These are phyloP conservation scores for Hypotaenidia philippensis DNA, from an alignment of 2,797 vertebrate species.

Conservation along the genomic window DNA sequence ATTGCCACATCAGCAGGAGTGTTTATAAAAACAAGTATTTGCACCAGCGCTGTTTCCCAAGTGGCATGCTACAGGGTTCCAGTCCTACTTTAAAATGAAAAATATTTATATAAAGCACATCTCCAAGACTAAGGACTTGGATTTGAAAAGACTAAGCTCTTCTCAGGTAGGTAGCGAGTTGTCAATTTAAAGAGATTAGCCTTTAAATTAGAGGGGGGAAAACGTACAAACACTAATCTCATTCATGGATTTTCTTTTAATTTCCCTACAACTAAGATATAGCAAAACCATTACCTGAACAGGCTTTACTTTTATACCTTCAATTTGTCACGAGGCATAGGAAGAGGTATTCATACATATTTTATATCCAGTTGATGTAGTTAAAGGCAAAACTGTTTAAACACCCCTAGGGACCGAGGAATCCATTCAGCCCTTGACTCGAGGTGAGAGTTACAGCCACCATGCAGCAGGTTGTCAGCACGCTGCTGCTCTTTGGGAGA, in stretches of 20 bases:
- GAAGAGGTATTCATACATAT: not conserved
- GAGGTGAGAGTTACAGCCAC: slow-evolving; percentile 13
- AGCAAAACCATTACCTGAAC: not conserved
- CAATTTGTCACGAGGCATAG: slow-evolving; percentile 7
- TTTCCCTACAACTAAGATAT: not conserved
- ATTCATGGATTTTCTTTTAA: not conserved
- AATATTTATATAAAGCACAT: not conserved
- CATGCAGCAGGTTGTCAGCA: slow-evolving; percentile 20
- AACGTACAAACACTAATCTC: not conserved
- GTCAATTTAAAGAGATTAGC: not conserved
- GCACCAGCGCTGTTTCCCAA: not conserved
- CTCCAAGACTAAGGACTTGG: not conserved
- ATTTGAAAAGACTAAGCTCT: not conserved
- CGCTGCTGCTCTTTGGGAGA: not conserved
- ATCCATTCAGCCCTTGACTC: slow-evolving; percentile 39
- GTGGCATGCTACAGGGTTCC: not conserved
- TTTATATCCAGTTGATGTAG: slow-evolving; percentile 23
- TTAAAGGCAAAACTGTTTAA: slow-evolving; percentile 39
- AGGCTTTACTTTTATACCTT: not conserved
- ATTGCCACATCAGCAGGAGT: not conserved
- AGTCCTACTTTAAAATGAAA: not conserved
- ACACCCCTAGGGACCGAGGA: not conserved
- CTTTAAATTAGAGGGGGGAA: not conserved
- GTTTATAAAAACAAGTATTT: not conserved
- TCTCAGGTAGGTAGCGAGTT: not conserved